phyloP scores from a whole-genome alignment of 2,888 invertebrate genomes.

The Pristionchus mayeri region DNA sequence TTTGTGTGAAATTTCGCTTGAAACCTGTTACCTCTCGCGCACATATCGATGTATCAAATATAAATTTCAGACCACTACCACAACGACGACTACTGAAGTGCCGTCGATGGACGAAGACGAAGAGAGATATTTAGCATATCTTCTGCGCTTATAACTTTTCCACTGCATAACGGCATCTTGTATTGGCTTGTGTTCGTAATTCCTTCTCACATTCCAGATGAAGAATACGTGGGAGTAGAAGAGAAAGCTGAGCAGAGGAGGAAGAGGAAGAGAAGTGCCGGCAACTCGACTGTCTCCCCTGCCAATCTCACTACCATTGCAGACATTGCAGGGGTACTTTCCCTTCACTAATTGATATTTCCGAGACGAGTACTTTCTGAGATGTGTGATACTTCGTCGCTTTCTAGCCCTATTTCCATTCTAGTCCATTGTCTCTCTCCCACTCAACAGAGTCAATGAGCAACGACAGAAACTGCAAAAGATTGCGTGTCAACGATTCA shows the following conservation, averaged over 20 bases:
- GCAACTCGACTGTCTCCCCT: not conserved
- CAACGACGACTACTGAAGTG: not conserved
- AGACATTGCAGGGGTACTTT: too few relatives aligned
- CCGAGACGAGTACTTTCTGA: not conserved
- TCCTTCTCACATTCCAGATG: not conserved
- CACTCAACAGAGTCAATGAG: too few relatives aligned
- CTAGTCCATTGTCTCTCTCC: not conserved
- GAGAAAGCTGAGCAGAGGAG: not conserved
- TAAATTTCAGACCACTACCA: not conserved
- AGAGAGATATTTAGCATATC: too few relatives aligned
- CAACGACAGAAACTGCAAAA: too few relatives aligned
- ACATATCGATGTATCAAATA: too few relatives aligned
- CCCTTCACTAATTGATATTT: not conserved
- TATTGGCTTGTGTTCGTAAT: too few relatives aligned
- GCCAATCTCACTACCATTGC: not conserved
- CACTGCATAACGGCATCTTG: too few relatives aligned
- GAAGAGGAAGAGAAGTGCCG: not conserved
- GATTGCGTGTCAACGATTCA: too few relatives aligned
- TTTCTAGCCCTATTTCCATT: not conserved
- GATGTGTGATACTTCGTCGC: not conserved
- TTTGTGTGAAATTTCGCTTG: too few relatives aligned
- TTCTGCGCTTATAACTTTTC: too few relatives aligned
- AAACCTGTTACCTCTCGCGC: too few relatives aligned
- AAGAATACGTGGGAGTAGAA: not conserved
- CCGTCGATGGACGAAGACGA: too few relatives aligned